Base-by-base conservation (phyloP, 2,113 vertebrate genomes). In the Emydura subglobosa region DNA sequence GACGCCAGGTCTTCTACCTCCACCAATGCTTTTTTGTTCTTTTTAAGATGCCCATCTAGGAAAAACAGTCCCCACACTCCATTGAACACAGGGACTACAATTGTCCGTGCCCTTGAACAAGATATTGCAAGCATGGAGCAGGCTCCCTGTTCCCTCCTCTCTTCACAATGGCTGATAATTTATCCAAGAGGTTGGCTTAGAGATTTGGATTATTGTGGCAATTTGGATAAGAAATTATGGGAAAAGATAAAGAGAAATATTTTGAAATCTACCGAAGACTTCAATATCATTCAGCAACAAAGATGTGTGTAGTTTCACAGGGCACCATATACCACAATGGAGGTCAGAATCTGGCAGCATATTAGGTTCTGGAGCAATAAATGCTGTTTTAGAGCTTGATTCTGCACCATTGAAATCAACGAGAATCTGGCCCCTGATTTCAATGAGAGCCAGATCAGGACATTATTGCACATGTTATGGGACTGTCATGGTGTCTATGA, bases 151-250 rank as follows among this genome's bases (percentile, higher is more conserved):
- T 86, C 89, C 82, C 39, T 6, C 55, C 88, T 86, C 88, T 86
- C 22, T 82, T 44, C 83, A 17, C 31, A 49, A 53, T 0, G 0
- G 13, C 27, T 83, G 24, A 51, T 24, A 65, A 74, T 51, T 34
- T 50, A 24, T 5, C 83, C 0, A 0, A 11, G 47, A 82, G 84
- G 47, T 3, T 83, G n/a, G 6, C 76, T 29, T 29, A 49, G 87
- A 90, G 10, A 7, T 87, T 93, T 88, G 81, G 44, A 39, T 84
- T 88, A 13, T 19, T 81, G 53, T 61, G 82, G 59, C 7, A 91
- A 39, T 6, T 34, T 21, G 10, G 74, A 82, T 53, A 65, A 82
- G 61, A 82, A 86, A 44, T 34, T 29, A 21, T 79, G 79, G 78
- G 19, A 50, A 86, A 65, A 22, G 7, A 47, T 47, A 47, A 47